Percentiles rank a stretch among this genome's conserved stretches.
phyloP scores from a whole-genome alignment of 2,113 vertebrate species.

The Syngnathus typhle region DNA sequence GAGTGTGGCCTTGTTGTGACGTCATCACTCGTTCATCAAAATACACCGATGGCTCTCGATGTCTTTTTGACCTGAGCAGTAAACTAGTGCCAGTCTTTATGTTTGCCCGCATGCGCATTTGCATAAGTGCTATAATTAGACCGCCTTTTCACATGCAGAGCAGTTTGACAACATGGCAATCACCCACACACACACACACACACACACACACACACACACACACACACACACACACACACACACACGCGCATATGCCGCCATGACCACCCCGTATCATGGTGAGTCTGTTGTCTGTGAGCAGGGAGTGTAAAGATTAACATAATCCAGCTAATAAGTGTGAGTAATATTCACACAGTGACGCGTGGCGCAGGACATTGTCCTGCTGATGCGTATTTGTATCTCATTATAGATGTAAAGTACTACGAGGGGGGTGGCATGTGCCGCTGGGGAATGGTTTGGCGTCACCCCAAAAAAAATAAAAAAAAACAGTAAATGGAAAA shows the following conservation, averaged over 20 bases:
- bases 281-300: constrained; percentile 72
- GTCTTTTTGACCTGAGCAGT: constrained; percentile 48
- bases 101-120: constrained; percentile 45
- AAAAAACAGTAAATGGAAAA: constrained; percentile 28
- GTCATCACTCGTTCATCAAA: constrained; percentile 34
- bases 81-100: constrained; percentile 43
- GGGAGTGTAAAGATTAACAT: constrained; percentile 73
- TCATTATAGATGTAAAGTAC: constrained; percentile 72
- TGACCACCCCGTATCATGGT: constrained; percentile 61
- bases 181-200: constrained; percentile 38
- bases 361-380: constrained; percentile 67
- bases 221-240: constrained; percentile 33
- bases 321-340: constrained; percentile 73
- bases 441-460: constrained; percentile 40
- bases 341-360: constrained; percentile 72
- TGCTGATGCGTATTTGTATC: constrained; percentile 72
- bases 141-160: constrained; percentile 70
- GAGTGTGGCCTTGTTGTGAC: constrained; percentile 37
- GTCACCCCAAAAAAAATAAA: constrained; percentile 7
- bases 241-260: constrained; percentile 42
- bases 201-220: constrained; percentile 32
- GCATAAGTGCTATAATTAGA: constrained; percentile 72
- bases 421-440: constrained; percentile 23
- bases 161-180: constrained; percentile 67
- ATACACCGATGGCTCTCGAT: constrained; percentile 35